phyloP scores from a whole-genome alignment of 2,888 invertebrate genomes.

The Drosophila limbata region DNA sequence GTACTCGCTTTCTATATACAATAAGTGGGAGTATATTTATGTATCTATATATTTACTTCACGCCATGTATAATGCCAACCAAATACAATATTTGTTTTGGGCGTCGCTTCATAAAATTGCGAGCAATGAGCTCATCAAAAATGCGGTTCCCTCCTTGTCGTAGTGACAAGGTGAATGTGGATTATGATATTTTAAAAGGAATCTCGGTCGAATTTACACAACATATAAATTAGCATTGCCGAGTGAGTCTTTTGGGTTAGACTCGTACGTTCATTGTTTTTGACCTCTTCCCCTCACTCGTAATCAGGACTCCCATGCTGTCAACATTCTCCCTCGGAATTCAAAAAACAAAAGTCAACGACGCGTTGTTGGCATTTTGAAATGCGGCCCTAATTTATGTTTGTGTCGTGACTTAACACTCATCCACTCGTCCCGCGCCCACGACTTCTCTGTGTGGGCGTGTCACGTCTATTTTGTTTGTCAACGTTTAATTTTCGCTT shows the following conservation, averaged over 20 bases:
- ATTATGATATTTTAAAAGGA: slow-evolving; percentile 64
- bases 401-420: slow-evolving; percentile 34
- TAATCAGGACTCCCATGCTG: slow-evolving; percentile 28
- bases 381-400: slow-evolving; percentile 50
- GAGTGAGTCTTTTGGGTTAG: slow-evolving; percentile 14
- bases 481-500: slow-evolving; percentile 68
- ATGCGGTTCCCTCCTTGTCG: slow-evolving; percentile 39
- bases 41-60: slow-evolving; percentile 39
- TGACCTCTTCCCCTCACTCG: slow-evolving; percentile 33
- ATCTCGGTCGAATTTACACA: slow-evolving; percentile 68
- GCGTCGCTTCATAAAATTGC: slow-evolving; percentile 47
- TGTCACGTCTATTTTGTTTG: slow-evolving; percentile 48
- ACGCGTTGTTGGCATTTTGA: slow-evolving; percentile 48
- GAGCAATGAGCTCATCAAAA: slow-evolving; percentile 77
- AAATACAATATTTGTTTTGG: slow-evolving; percentile 70
- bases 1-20: slow-evolving; percentile 1
- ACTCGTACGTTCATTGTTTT: slow-evolving; percentile 27
- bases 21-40: slow-evolving; percentile 2
- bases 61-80: slow-evolving; percentile 52
- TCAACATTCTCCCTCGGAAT: slow-evolving; percentile 31
- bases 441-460: slow-evolving; percentile 13
- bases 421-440: neutral
- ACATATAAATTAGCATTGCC: slow-evolving; percentile 74
- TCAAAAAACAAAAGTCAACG: slow-evolving; percentile 58
- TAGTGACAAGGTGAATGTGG: slow-evolving; percentile 32